Conservation (phyloP, 2,113 vertebrate species). For the Centropristis striata region DNA sequence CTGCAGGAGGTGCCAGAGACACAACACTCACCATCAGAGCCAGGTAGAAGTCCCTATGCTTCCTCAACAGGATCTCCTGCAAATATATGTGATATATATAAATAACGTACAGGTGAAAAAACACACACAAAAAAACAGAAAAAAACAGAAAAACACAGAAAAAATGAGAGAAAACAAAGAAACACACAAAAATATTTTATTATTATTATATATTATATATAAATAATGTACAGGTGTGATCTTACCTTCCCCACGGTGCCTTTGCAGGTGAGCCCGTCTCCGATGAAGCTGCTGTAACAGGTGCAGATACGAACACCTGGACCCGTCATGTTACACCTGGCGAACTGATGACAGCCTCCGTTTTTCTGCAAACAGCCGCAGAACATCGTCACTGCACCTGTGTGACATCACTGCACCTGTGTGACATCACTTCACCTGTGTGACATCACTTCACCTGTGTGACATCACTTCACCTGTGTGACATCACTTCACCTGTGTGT, state of each 20-base stretch:
- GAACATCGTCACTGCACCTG: neutral
- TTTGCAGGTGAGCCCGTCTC: constrained; percentile 90
- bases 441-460: too few species aligned
- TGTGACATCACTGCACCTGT: too few species aligned
- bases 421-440: too few species aligned
- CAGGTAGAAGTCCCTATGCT: constrained; percentile 81
- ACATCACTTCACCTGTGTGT: too few species aligned
- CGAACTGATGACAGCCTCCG: constrained; percentile 89
- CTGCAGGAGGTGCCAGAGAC: neutral
- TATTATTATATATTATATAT: neutral
- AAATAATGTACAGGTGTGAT: neutral
- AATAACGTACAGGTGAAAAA: neutral
- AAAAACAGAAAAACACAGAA: too few species aligned
- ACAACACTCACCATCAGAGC: constrained; percentile 86
- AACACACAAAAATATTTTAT: too few species aligned
- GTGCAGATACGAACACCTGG: constrained; percentile 86
- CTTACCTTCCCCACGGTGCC: constrained; percentile 88
- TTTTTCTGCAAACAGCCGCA: constrained; percentile 85
- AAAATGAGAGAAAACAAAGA: too few species aligned
- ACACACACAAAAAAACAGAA: neutral
- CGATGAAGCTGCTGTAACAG: constrained; percentile 82
- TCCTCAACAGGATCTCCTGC: constrained; percentile 86
- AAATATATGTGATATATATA: neutral
- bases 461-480: too few species aligned
- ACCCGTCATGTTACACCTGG: constrained; percentile 87